Percentiles rank a stretch among this genome's conserved stretches.
phyloP scores from a whole-genome alignment of 2,797 vertebrate species.

The Cirrhinus molitorella region DNA sequence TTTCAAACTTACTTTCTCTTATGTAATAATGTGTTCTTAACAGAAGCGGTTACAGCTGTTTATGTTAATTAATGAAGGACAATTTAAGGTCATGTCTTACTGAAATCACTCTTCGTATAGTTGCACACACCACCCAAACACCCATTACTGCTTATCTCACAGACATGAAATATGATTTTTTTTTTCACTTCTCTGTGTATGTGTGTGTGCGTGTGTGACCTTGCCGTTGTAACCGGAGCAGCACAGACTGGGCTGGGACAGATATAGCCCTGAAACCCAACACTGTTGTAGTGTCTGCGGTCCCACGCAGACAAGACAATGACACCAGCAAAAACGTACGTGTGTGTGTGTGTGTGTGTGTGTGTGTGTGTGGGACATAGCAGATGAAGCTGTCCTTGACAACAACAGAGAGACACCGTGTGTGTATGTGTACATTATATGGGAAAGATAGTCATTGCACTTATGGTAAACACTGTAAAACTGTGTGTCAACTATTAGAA shows the following conservation, averaged over 20 bases:
- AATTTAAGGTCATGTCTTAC: slow-evolving; percentile 2
- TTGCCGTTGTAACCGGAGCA: slow-evolving; percentile 59
- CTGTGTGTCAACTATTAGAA: slow-evolving; percentile 8
- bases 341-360: slow-evolving; percentile 39
- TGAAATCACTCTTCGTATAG: slow-evolving; percentile 9
- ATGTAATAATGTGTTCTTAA: not conserved
- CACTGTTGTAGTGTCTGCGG: slow-evolving; percentile 65
- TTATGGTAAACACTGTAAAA: slow-evolving; percentile 40
- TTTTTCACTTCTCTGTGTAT: slow-evolving; percentile 38
- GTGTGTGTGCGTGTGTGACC: slow-evolving; percentile 57
- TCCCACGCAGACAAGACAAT: slow-evolving; percentile 67
- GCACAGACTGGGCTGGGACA: slow-evolving; percentile 56
- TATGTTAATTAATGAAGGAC: slow-evolving; percentile 27
- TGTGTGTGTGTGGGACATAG: slow-evolving; percentile 44
- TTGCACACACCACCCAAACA: slow-evolving; percentile 49
- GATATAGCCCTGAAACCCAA: slow-evolving; percentile 68
- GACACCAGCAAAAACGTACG: slow-evolving; percentile 59
- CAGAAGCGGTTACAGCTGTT: not conserved
- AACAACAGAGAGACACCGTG: slow-evolving; percentile 30
- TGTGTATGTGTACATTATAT: slow-evolving; percentile 29
- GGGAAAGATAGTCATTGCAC: slow-evolving; percentile 43
- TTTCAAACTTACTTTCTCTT: not conserved
- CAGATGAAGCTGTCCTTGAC: slow-evolving; percentile 57
- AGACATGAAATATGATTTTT: slow-evolving; percentile 59
- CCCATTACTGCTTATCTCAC: slow-evolving; percentile 43